Evolutionary conservation across 2,888 invertebrate species (phyloP), one percentile per base, ranked within the genome.

Genomic region (Gymnosoma rotundatum): DNA sequence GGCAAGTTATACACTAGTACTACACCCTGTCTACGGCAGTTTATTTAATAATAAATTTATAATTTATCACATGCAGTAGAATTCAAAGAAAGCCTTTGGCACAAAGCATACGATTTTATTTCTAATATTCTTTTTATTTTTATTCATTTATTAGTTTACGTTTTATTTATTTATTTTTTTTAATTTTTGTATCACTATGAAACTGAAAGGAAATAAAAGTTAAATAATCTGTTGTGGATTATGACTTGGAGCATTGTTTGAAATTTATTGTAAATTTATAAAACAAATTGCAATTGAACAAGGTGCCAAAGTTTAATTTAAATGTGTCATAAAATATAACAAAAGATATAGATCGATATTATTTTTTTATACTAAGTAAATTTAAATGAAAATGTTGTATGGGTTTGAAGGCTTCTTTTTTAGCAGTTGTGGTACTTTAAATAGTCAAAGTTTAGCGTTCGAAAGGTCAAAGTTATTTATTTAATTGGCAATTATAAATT

Each of bases 21-120:
- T 12, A 18, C 18, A 7, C n/a, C 21, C 54, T 67, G 69, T 38
- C 45, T 61, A 25, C 38, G 52, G 42, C 76, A 66, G 48, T 69
- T 69, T 32, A 42, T 69, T 69, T 69, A 61, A 63, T 73, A 58
- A 64, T 75, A 64, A 52, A 70, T 48, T 64, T 64, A 32, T 80
- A 80, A 84, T 84, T 84, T 80, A 84, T 84, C 50, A 63, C 80
- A 56, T 83, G 80, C 83, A 76, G 80, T 78, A 69, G 73, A 80
- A 80, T 84, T 84, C 76, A 18, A 73, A 76, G 80, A 80, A 84
- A 78, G 83, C 80, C 72, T 80, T 69, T 84, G 80, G 76, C 83
- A 73, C 67, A 67, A 48, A 76, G 42, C 52, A 63, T 61, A 50
- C 60, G 20, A 58, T 66, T 60, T 73, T 73, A 58, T 73, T 50